Percentiles rank a stretch among this genome's conserved stretches.
phyloP scores from a whole-genome alignment of 2,888 invertebrate genomes.

The Tachina fera region DNA sequence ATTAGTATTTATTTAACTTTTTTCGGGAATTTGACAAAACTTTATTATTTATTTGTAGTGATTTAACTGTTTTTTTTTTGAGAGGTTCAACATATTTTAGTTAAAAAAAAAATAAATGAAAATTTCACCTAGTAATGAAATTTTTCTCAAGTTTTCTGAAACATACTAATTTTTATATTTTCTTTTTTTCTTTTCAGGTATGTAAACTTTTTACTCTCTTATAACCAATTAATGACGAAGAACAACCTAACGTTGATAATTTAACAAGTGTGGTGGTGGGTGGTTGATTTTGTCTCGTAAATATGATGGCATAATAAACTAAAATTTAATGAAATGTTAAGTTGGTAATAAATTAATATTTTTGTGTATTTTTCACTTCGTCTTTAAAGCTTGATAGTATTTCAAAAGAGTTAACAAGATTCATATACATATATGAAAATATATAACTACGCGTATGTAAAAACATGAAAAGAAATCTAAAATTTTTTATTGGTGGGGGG shows the following conservation, averaged over 20 bases:
- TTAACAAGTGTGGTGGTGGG: background rate
- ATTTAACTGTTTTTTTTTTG: too few species aligned
- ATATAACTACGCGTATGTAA: background rate
- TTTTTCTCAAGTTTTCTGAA: background rate
- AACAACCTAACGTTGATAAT: background rate
- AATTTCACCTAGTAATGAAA: background rate
- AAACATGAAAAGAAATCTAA: background rate
- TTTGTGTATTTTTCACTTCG: background rate
- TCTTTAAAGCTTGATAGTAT: constrained; percentile 76
- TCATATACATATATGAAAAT: constrained; percentile 32
- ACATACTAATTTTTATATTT: constrained; percentile 70
- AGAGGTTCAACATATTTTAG: too few species aligned
- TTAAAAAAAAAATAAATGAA: too few species aligned
- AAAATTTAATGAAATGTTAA: constrained; percentile 18
- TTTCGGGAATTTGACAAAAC: too few species aligned
- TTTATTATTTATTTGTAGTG: too few species aligned
- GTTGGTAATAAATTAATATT: constrained; percentile 23
- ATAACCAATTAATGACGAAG: constrained; percentile 53
- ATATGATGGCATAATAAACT: background rate
- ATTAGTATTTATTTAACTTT: too few species aligned
- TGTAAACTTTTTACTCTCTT: constrained; percentile 63
- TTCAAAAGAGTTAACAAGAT: constrained; percentile 79
- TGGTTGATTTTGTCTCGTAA: background rate
- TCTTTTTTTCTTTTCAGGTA: constrained; percentile 73
- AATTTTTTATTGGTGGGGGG: background rate